Evolutionary conservation across 2,113 vertebrate genomes (phyloP).

Genomic region (Tyrannus savana): DNA sequence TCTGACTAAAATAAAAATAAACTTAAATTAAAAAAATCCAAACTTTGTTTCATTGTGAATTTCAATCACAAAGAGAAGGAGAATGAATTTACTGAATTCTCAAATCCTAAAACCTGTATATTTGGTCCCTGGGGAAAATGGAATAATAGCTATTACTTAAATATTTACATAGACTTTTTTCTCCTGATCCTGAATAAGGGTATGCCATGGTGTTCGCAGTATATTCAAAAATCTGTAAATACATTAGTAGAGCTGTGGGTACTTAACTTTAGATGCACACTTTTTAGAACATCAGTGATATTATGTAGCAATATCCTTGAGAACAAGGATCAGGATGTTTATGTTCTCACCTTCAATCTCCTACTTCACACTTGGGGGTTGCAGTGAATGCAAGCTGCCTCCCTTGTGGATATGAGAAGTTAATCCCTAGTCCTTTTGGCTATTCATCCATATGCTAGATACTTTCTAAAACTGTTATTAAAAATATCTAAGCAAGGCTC

Average conservation of each 20-base stretch:
- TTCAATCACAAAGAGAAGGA: not conserved
- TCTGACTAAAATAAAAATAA: not conserved
- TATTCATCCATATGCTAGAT: not conserved
- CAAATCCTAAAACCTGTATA: not conserved
- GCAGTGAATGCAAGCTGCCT: not conserved
- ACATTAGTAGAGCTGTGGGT: not conserved
- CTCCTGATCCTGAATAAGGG: not conserved
- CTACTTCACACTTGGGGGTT: not conserved
- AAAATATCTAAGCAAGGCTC: not conserved
- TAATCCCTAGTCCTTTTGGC: not conserved
- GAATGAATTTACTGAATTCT: not conserved
- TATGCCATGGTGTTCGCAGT: not conserved
- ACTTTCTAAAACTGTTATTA: not conserved
- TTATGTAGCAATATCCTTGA: not conserved
- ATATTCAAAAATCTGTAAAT: not conserved
- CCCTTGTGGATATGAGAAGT: not conserved
- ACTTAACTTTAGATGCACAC: not conserved
- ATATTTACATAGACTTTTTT: not conserved
- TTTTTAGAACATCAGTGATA: not conserved
- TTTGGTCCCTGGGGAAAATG: not conserved
- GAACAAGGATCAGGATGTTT: not conserved
- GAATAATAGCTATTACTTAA: not conserved
- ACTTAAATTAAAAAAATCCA: not conserved
- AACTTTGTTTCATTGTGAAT: not conserved
- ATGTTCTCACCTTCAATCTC: conserved; percentile 3